Percentiles rank a stretch among this genome's conserved stretches.
phyloP scores from a whole-genome alignment of 2,113 vertebrate species.

The Corythaixoides concolor region DNA sequence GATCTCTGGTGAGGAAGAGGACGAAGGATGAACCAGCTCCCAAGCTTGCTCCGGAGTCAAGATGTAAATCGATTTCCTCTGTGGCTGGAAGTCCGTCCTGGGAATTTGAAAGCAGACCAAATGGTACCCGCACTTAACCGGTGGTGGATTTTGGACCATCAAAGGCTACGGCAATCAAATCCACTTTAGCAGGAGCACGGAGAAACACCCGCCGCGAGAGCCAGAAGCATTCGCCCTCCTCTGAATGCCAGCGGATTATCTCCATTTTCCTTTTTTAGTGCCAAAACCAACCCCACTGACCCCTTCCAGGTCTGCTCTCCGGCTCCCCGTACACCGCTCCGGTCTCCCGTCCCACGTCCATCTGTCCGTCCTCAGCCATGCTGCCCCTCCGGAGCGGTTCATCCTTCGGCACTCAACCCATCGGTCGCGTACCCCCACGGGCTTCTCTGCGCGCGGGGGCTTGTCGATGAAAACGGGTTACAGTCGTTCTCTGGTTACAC shows the following conservation, averaged over 20 bases:
- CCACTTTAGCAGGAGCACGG: not conserved
- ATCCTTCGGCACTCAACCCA: not conserved
- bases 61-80: not conserved
- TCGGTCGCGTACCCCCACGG: not conserved
- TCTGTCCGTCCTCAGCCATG: not conserved
- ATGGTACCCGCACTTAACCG: accelerated
- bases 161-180: not conserved
- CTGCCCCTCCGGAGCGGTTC: not conserved
- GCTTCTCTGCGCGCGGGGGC: not conserved
- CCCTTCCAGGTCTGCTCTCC: not conserved
- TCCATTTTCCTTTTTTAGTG: not conserved
- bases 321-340: not conserved
- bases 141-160: not conserved
- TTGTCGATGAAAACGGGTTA: not conserved
- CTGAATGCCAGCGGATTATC: not conserved
- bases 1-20: not conserved
- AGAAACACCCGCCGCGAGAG: not conserved
- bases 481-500: slow-evolving; percentile 2
- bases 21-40: not conserved
- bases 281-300: not conserved
- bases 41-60: not conserved
- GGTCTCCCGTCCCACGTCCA: accelerated
- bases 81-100: not conserved
- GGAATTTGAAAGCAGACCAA: not conserved
- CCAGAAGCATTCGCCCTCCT: not conserved